Conservation (phyloP, 1,140 invertebrate genomes). For the Scaptodrosophila lebanonensis region DNA sequence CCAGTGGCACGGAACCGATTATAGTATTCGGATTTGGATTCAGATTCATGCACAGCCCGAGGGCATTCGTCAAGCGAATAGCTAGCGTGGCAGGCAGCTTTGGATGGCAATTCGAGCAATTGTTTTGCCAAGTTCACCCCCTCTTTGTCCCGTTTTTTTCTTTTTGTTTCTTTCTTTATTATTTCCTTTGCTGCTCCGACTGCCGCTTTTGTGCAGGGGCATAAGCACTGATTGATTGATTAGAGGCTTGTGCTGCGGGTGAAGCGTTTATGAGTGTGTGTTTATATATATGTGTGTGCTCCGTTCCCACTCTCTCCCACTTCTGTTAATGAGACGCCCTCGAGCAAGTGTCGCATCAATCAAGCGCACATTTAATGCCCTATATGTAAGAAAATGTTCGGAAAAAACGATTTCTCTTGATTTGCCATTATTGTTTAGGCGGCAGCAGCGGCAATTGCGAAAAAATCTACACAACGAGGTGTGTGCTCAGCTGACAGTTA, state of each 20-base stretch:
- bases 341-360: slow-evolving; percentile 73
- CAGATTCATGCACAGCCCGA: slow-evolving; percentile 27
- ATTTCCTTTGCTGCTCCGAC: background rate
- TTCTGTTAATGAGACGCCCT: slow-evolving; percentile 63
- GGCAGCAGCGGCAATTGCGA: too few species aligned
- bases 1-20: slow-evolving; percentile 72
- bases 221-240: slow-evolving; percentile 75
- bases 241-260: slow-evolving; percentile 48
- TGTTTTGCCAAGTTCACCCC: slow-evolving; percentile 65
- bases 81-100: background rate
- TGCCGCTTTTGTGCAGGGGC: slow-evolving; percentile 39
- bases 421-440: slow-evolving; percentile 66
- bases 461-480: too few species aligned
- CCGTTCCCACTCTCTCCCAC: background rate
- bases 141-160: slow-evolving; percentile 34
- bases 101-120: slow-evolving; percentile 57
- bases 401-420: slow-evolving; percentile 63
- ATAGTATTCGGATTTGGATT: slow-evolving; percentile 68
- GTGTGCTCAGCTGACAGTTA: slow-evolving; percentile 47
- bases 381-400: slow-evolving; percentile 38
- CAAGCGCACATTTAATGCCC: slow-evolving; percentile 69
- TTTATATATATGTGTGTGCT: slow-evolving; percentile 14
- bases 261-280: background rate
- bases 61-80: slow-evolving; percentile 67
- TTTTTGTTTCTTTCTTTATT: slow-evolving; percentile 9